Percentiles rank a stretch among this genome's conserved stretches.
These are phyloP conservation scores for Chironex yamaguchii DNA, from an alignment of 30 jellyfish, hydroid and myxozoan species.

Conservation along the genomic window DNA sequence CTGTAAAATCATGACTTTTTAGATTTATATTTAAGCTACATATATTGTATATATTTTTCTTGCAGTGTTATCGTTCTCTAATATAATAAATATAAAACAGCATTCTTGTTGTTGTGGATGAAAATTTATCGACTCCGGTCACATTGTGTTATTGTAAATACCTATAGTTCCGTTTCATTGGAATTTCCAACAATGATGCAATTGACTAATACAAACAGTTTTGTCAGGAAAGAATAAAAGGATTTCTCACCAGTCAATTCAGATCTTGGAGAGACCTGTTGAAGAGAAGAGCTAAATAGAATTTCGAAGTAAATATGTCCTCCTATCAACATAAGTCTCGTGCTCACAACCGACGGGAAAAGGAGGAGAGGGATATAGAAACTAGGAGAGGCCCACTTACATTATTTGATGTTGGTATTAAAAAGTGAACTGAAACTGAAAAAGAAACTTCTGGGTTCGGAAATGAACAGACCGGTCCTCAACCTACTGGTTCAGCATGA, in stretches of 20 bases:
- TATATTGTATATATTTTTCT: too few relatives aligned
- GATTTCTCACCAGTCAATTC: background rate
- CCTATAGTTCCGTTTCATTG: too few relatives aligned
- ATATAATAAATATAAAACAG: too few relatives aligned
- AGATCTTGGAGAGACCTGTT: slow-evolving; percentile 25
- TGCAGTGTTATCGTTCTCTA: too few relatives aligned
- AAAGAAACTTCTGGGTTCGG: background rate
- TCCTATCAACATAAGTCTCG: slow-evolving; percentile 35
- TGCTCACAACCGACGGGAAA: slow-evolving; percentile 32
- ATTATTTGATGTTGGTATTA: slow-evolving; percentile 21
- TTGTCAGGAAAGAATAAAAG: too few relatives aligned
- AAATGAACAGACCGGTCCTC: slow-evolving; percentile 14
- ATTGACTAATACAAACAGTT: too few relatives aligned
- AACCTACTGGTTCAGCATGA: slow-evolving; percentile 13
- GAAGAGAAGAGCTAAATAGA: slow-evolving; percentile 34
- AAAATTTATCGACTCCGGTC: too few relatives aligned
- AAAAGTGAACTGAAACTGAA: slow-evolving; percentile 14
- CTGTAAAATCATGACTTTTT: too few relatives aligned
- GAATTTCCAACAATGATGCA: too few relatives aligned
- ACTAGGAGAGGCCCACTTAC: slow-evolving; percentile 32
- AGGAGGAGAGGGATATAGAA: slow-evolving; percentile 11
- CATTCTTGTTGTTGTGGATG: too few relatives aligned
- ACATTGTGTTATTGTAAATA: too few relatives aligned
- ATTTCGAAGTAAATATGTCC: slow-evolving; percentile 25
- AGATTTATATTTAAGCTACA: too few relatives aligned